phyloP scores from a whole-genome alignment of 2,797 vertebrate species.

The Danio aesculapii region DNA sequence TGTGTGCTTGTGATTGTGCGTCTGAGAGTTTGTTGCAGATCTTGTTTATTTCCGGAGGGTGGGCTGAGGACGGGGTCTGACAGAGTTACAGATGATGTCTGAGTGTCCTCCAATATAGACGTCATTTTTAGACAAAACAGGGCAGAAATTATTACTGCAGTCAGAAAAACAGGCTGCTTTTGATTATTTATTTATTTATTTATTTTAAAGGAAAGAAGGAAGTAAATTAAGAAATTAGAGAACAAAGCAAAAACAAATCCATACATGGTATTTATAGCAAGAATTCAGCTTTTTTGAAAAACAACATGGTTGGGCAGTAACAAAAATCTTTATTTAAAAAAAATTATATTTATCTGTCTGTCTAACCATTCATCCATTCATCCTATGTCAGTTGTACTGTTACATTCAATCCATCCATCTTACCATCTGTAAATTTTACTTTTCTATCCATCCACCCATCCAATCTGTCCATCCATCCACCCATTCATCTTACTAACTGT shows the following conservation, averaged over 20 bases:
- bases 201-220: background rate
- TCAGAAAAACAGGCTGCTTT: slow-evolving; percentile 65
- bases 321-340: too few species aligned
- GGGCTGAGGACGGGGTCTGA: slow-evolving; percentile 6
- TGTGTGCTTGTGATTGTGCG: slow-evolving; percentile 69
- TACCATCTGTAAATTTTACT: too few species aligned
- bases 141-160: slow-evolving; percentile 52
- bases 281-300: too few species aligned
- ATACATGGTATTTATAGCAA: too few species aligned
- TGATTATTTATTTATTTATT: slow-evolving; percentile 21
- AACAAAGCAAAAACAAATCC: background rate
- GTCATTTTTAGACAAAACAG: slow-evolving; percentile 23
- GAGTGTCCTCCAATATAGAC: slow-evolving; percentile 4
- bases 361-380: too few species aligned
- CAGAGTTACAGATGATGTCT: slow-evolving; percentile 26
- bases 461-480: too few species aligned
- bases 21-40: slow-evolving; percentile 64
- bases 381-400: too few species aligned
- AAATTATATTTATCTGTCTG: too few species aligned
- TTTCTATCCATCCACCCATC: too few species aligned
- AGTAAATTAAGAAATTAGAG: background rate
- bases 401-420: too few species aligned
- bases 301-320: too few species aligned
- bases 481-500: too few species aligned
- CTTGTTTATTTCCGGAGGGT: slow-evolving; percentile 27